Evolutionary conservation across 2,888 invertebrate species (phyloP).

Genomic region (Mellilla xanthometata): DNA sequence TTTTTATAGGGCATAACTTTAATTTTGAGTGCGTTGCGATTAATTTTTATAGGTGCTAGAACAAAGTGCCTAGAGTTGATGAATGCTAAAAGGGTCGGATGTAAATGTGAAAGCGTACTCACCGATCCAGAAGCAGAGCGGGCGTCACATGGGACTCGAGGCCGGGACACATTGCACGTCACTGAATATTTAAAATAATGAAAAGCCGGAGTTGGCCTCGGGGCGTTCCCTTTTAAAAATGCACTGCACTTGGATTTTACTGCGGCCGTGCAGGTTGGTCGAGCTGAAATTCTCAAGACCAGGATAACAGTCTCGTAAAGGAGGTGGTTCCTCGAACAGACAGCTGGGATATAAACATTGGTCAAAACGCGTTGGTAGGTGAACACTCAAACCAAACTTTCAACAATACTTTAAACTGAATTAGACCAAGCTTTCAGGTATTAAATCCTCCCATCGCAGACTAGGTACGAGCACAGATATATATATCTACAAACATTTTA

Average conservation of each 20-base stretch:
- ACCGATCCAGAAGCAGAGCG: conserved; percentile 47
- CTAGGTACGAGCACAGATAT: not conserved
- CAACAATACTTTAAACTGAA: conserved; percentile 29
- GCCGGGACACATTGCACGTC: conserved; percentile 65
- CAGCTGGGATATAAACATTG: conserved; percentile 53
- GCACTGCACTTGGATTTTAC: conserved; percentile 77
- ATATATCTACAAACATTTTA: conserved; percentile 3
- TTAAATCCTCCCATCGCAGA: conserved; percentile 11
- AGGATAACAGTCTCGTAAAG: conserved; percentile 70
- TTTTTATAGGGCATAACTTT: conserved; percentile 71
- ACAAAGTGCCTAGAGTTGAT: conserved; percentile 45
- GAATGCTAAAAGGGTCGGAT: conserved; percentile 50
- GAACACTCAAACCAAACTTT: conserved; percentile 44
- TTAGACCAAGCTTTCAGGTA: conserved; percentile 25
- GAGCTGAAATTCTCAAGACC: conserved; percentile 62
- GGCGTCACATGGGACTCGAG: conserved; percentile 49
- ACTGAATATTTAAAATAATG: conserved; percentile 81
- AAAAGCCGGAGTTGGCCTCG: conserved; percentile 63
- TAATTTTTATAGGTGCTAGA: conserved; percentile 63
- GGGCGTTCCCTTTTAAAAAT: conserved; percentile 80
- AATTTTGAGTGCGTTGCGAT: conserved; percentile 65
- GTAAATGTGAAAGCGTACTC: conserved; percentile 56
- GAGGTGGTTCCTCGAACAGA: conserved; percentile 50
- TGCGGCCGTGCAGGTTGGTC: conserved; percentile 77
- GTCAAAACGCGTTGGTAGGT: conserved; percentile 40